These are phyloP conservation scores for Amblyopsis rosae DNA, from an alignment of 2,113 vertebrate species.

Conservation along the genomic window DNA sequence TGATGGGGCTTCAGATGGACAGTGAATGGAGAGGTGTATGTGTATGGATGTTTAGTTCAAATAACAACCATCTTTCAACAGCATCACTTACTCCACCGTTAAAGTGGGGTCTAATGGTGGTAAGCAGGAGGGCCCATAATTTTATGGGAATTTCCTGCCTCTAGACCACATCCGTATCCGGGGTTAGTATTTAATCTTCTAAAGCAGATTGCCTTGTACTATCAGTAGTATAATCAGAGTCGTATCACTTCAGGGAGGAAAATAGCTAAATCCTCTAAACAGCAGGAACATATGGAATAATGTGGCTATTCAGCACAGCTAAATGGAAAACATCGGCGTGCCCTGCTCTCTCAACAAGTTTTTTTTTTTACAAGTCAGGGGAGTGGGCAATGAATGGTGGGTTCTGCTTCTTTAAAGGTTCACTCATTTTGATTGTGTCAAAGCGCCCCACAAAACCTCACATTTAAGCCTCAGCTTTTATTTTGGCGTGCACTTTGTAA, in stretches of 20 bases:
- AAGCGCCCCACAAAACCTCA: no score
- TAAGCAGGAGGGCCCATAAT: constrained; percentile 60
- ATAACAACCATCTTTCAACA: no score
- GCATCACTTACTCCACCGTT: no score
- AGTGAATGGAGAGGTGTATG: no score
- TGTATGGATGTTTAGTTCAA: no score
- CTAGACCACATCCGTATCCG: constrained; percentile 57
- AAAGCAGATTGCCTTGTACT: constrained; percentile 53
- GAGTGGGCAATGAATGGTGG: background rate
- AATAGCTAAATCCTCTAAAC: constrained; percentile 55
- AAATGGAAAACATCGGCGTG: constrained; percentile 51
- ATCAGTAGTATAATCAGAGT: constrained; percentile 63
- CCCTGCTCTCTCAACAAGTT: background rate
- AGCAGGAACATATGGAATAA: constrained; percentile 59
- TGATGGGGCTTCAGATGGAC: no score
- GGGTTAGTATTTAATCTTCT: constrained; percentile 53
- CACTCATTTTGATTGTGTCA: no score
- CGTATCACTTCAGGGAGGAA: constrained; percentile 56
- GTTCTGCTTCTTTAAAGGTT: no score
- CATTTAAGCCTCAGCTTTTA: no score
- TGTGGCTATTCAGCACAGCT: constrained; percentile 42
- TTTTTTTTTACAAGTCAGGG: background rate
- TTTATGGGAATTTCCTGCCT: constrained; percentile 57
- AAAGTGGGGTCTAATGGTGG: constrained; percentile 30
- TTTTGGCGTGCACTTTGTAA: no score